Evolutionary conservation across 1,140 invertebrate species (phyloP), one percentile per base, ranked within the genome.

Genomic region (Eueides isabella): DNA sequence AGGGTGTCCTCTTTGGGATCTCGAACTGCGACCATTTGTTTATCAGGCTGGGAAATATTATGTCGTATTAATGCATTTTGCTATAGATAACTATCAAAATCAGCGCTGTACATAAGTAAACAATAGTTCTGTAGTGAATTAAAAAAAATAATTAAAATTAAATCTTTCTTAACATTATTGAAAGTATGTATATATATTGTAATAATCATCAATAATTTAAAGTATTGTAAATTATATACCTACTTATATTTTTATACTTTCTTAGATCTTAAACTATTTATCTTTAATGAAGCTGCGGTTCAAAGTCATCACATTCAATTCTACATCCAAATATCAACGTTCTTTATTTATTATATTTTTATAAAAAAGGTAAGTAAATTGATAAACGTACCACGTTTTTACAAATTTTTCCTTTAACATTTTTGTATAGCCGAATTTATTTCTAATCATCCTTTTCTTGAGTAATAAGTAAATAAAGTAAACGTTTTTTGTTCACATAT

Each of bases 311-410:
- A 4, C 23, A 23, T 55, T 55, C 48, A 55, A 26, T 23, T 23
- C 2, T 4, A 5, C 19, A n/a, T 0, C 23, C 48, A 55, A 2
- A 55, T n/a, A 55, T 55, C 7, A 55, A 55, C 3, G 19, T 23
- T 26, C 1, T 55, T 55, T 55, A 12, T 55, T 26, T 55, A 26
- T 26, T n/a, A n/a, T n/a, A n/a, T n/a, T n/a, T n/a, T n/a, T n/a
- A n/a, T n/a, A n/a, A n/a, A n/a, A 26, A 55, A 55, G 23, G 48
- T 55, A 55, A 55, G 2, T 55, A 55, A 55, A 55, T 26, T 55
- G 48, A 55, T 26, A 55, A 55, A 55, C 12, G 11, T 55, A 26
- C 23, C 48, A 5, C 23, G 48, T 23, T 55, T 55, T 55, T 55
- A 55, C 9, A 2, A 55, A 11, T 11, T 55, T 55, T 55, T 55